These are phyloP conservation scores for Heterohyrax brucei DNA, from an alignment of 2,797 vertebrate genomes.

Conservation along the genomic window DNA sequence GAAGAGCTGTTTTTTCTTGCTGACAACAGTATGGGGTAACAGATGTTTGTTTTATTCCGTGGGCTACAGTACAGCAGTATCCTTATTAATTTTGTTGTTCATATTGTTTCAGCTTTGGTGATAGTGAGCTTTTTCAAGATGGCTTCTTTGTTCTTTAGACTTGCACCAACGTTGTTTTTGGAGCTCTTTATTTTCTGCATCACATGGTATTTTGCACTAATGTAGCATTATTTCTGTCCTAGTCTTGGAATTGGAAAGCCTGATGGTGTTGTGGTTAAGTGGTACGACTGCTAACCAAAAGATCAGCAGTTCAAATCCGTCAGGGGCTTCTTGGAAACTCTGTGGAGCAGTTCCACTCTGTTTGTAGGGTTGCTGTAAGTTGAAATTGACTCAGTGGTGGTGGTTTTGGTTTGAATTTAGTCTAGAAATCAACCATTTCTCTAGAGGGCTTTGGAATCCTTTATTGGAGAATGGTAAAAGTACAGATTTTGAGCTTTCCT, in stretches of 20 bases:
- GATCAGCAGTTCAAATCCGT: no score
- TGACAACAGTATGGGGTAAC: not conserved
- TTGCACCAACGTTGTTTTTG: not conserved
- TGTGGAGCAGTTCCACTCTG: no score
- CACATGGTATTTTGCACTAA: not conserved
- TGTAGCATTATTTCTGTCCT: not conserved
- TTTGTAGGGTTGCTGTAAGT: no score
- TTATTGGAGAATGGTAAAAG: conserved; percentile 29
- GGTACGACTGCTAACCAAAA: no score
- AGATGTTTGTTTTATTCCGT: not conserved
- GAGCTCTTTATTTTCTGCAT: not conserved
- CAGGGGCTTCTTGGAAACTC: no score
- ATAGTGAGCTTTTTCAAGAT: conserved; percentile 27
- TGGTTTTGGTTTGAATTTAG: no score
- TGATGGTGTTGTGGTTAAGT: no score
- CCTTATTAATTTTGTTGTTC: conserved; percentile 3
- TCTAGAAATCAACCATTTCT: not conserved
- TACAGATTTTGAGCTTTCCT: not conserved
- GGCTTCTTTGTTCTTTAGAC: not conserved
- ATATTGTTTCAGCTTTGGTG: not conserved
- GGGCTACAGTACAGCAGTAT: not conserved
- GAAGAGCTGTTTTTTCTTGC: not conserved
- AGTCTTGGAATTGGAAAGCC: not conserved
- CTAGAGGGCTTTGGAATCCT: not conserved
- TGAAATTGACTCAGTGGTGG: no score